Percentiles rank a stretch among this genome's conserved stretches.
Evolutionary conservation across 2,888 invertebrate genomes (phyloP).

Genomic region (Drosophila eohydei): DNA sequence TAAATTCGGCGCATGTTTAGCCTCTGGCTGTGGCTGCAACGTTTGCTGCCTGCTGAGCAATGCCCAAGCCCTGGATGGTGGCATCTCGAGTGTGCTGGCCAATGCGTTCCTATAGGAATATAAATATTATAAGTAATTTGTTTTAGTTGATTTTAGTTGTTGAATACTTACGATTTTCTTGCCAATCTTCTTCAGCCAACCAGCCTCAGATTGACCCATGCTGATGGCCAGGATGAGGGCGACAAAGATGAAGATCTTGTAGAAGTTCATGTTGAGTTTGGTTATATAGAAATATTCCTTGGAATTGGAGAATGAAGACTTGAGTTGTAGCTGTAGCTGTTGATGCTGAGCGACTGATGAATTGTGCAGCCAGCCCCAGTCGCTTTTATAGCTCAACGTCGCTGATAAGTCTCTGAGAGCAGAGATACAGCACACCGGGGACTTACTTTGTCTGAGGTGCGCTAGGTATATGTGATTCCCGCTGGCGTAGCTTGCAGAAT

Average conservation of each 20-base stretch:
- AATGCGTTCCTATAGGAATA: slow-evolving; percentile 65
- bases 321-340: too few relatives aligned
- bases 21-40: slow-evolving; percentile 73
- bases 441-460: too few relatives aligned
- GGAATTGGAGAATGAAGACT: too few relatives aligned
- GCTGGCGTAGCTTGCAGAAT: too few relatives aligned
- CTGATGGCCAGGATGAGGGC: slow-evolving; percentile 71
- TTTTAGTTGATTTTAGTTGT: accelerated
- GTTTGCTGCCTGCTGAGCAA: slow-evolving; percentile 78
- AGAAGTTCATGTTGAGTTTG: slow-evolving; percentile 60
- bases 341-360: too few relatives aligned
- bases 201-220: slow-evolving; percentile 75
- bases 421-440: too few relatives aligned
- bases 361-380: too few relatives aligned
- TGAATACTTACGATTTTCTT: slow-evolving; percentile 73
- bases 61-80: slow-evolving; percentile 66
- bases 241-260: slow-evolving; percentile 64
- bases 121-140: not conserved
- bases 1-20: slow-evolving; percentile 23
- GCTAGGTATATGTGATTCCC: too few relatives aligned
- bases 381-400: too few relatives aligned
- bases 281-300: slow-evolving; percentile 17
- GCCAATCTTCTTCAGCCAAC: slow-evolving; percentile 77
- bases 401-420: too few relatives aligned
- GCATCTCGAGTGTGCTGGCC: slow-evolving; percentile 79